Base-by-base conservation (phyloP, 2,797 vertebrate species). In the Hydrocynus forskahlii region DNA sequence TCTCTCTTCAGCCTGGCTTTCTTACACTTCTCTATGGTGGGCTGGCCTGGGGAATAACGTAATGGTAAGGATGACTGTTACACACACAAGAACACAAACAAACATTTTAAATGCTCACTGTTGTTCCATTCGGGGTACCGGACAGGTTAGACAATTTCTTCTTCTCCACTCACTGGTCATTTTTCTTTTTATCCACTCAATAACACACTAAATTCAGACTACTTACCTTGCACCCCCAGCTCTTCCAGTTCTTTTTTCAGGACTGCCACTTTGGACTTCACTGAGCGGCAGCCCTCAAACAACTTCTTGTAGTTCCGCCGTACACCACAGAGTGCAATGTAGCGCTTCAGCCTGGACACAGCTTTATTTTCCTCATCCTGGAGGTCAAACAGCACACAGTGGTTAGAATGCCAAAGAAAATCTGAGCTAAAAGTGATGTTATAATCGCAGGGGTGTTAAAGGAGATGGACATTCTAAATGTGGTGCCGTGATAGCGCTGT, bases 291-390 rank as follows among this genome's bases (percentile, higher is more conserved):
- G 78, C 83, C 86, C 0, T 89, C 91, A 0, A 97, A 87, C 38
- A 97, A 91, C 84, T 96, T 96, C 88, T 96, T 97, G 87, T 96
- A 97, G 85, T 96, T 96, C 16, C 86, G 90, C 64, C 88, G 87
- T 74, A 89, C 94, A 0, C 97, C 96, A 79, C 96, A 97, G 54
- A 96, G 92, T 48, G 91, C 1, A 19, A 97, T 96, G 86, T 95
- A 96, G 25, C 92, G 95, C 85, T 97, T 97, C 25, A 97, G 92
- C 59, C 94, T 92, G 0, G 79, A 69, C 7, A 97, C 86, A 0
- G 94, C 76, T 35, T 92, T 94, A 74, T 95, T 38, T 14, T 94
- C 93, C 0, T 92, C 88, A 2, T 87, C 88, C 89, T 90, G 82
- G 48, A 0, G 12, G 23, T 13, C 17, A 74, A 74, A 19, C n/a